Evolutionary conservation across 1,140 invertebrate genomes (phyloP), one percentile per base, ranked within the genome.

Genomic region (Hormaphis cornu): DNA sequence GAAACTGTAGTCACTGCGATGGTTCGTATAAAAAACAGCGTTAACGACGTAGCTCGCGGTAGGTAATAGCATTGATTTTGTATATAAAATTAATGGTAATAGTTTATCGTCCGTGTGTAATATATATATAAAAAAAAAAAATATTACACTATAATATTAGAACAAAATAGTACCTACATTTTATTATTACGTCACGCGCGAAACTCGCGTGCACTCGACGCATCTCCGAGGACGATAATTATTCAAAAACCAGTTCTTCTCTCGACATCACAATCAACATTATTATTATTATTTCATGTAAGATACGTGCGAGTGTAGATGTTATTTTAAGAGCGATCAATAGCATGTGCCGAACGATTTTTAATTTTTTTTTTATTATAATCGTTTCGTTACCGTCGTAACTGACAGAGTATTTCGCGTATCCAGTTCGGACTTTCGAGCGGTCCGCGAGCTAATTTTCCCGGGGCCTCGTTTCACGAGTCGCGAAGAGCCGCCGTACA

Each of bases 401-500:
- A 10, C 12, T 3, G 5, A 16, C 0, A 63, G 18, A 12, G 28
- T 50, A 48, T 50, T 35, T 26, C 61, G 3, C 26, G 35, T 22
- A 9, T 9, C 61, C 50, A 8, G 61, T 66, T 50, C 58, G 24
- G 44, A 35, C n/a, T 35, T 35, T 50, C 12, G 26, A 66, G 42
- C 30, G 46, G 7, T 26, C 59, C 20, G 50, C 50, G 33, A 24
- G 61, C 61, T 66, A 33, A 50, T 66, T 66, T 66, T 66, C 6
- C 28, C 28, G 12, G 18, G 24, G 44, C 18, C 44, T 6, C n/a
- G 22, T 4, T 9, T 9, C 14, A 1, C 16, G 10, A n/a, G 24
- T 37, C 24, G 37, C 24, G 12, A n/a, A 50, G 7, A 14, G 50
- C 14, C 3, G 35, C 10, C 28, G n/a, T n/a, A 35, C 33, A 58